Evolutionary conservation across 2,797 vertebrate species (phyloP).

Genomic region (Bryconaethiops microstoma): DNA sequence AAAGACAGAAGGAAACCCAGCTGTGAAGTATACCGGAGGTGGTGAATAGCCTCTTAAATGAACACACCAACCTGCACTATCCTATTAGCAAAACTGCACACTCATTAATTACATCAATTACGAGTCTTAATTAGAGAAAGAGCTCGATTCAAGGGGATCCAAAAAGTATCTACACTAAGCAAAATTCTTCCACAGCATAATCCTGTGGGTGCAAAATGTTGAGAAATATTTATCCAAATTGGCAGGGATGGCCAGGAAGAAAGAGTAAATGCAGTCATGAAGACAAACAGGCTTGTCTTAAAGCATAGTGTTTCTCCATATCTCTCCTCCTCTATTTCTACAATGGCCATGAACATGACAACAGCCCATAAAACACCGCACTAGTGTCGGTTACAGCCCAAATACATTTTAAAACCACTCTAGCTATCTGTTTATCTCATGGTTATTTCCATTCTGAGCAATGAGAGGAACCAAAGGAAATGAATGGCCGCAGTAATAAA

Average conservation of each 20-base stretch:
- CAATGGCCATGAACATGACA: conserved; percentile 34
- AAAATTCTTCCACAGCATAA: conserved; percentile 8
- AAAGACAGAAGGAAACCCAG: neutral
- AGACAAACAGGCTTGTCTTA: conserved; percentile 16
- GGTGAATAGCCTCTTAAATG: neutral
- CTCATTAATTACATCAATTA: conserved; percentile 68
- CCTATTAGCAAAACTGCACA: conserved; percentile 24
- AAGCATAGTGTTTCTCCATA: neutral
- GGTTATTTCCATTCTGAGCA: conserved; percentile 6
- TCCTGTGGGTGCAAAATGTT: neutral
- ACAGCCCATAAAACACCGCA: conserved; percentile 7
- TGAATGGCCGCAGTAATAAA: neutral
- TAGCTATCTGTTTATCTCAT: conserved; percentile 28
- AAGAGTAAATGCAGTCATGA: conserved; percentile 1
- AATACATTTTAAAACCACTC: conserved; percentile 15
- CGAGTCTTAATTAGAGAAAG: conserved; percentile 63
- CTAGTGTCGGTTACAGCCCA: conserved; percentile 11
- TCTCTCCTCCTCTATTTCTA: conserved; percentile 6
- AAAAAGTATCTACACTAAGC: neutral
- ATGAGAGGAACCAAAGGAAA: conserved; percentile 12
- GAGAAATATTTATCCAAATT: conserved; percentile 2
- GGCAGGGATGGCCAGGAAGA: conserved; percentile 5
- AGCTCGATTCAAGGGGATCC: conserved; percentile 4
- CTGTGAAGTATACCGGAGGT: neutral
- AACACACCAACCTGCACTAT: neutral